phyloP scores from a whole-genome alignment of 2,113 vertebrate genomes.

The Ibidorhyncha struthersii region DNA sequence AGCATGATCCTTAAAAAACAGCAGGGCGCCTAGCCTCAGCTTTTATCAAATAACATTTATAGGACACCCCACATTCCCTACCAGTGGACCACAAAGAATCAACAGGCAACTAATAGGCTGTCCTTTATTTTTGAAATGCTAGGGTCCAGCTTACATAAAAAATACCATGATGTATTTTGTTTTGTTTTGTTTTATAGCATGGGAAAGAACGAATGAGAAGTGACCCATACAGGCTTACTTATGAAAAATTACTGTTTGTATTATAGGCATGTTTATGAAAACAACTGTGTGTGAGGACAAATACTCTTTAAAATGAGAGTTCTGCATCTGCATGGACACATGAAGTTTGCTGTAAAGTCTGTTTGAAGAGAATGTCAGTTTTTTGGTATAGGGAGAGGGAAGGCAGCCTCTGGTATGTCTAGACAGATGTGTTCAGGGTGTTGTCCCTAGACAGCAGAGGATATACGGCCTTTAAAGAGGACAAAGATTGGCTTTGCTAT shows the following conservation, averaged over 20 bases:
- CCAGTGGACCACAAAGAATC: conserved; percentile 31
- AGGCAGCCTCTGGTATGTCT: conserved; percentile 4
- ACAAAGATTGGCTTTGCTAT: conserved; percentile 65
- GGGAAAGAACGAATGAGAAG: conserved; percentile 53
- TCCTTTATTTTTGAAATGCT: conserved; percentile 42
- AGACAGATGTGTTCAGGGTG: conserved; percentile 22
- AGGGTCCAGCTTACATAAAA: background rate
- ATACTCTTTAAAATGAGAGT: background rate
- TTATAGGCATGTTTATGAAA: background rate
- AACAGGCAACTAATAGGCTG: conserved; percentile 8
- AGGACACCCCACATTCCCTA: conserved; percentile 1
- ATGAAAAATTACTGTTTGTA: background rate
- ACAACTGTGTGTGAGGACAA: background rate
- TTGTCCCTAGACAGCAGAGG: conserved; percentile 59
- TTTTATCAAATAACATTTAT: conserved; percentile 60
- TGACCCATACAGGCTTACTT: background rate
- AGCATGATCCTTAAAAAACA: conserved; percentile 52
- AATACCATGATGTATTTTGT: background rate
- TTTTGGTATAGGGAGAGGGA: background rate
- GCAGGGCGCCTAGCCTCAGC: conserved; percentile 29
- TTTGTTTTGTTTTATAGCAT: conserved; percentile 24
- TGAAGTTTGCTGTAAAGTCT: background rate
- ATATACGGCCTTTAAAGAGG: conserved; percentile 22
- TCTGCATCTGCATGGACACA: background rate
- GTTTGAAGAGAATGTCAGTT: background rate